Percentiles rank a stretch among this genome's conserved stretches.
These are phyloP conservation scores for Whitmania pigra DNA, from an alignment of 1,140 invertebrate genomes.

Conservation along the genomic window DNA sequence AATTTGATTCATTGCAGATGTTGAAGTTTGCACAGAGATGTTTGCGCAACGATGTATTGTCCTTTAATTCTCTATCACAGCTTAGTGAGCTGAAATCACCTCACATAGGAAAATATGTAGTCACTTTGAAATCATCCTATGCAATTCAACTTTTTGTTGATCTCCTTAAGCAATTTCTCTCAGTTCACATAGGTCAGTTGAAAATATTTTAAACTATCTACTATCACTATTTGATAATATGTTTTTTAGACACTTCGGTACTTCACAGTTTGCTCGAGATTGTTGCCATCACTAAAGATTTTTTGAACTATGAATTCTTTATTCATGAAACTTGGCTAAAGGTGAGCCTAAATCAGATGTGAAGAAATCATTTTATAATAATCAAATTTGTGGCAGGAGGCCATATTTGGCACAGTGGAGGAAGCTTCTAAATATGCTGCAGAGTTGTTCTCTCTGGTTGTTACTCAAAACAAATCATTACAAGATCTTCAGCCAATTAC, in stretches of 20 bases:
- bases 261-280: constrained; percentile 61
- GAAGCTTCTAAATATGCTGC: constrained; percentile 58
- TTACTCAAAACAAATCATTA: constrained; percentile 44
- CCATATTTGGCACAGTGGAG: constrained; percentile 58
- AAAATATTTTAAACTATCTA: not conserved
- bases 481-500: constrained; percentile 33
- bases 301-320: constrained; percentile 48
- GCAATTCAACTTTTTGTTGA: constrained; percentile 35
- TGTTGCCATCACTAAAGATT: constrained; percentile 54
- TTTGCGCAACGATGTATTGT: no score
- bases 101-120: no score
- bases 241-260: constrained; percentile 39
- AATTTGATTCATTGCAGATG: no score
- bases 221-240: constrained; percentile 25
- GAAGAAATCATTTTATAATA: no score
- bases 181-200: no score
- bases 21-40: no score
- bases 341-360: constrained; percentile 25
- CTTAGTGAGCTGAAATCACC: no score
- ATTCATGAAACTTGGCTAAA: constrained; percentile 51
- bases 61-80: no score
- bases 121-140: no score
- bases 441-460: constrained; percentile 56
- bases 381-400: constrained; percentile 35
- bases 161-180: constrained; percentile 52